Percentiles rank a stretch among this genome's conserved stretches.
phyloP scores from a whole-genome alignment of 2,888 invertebrate species.

The Hirtodrosophila histrioides region DNA sequence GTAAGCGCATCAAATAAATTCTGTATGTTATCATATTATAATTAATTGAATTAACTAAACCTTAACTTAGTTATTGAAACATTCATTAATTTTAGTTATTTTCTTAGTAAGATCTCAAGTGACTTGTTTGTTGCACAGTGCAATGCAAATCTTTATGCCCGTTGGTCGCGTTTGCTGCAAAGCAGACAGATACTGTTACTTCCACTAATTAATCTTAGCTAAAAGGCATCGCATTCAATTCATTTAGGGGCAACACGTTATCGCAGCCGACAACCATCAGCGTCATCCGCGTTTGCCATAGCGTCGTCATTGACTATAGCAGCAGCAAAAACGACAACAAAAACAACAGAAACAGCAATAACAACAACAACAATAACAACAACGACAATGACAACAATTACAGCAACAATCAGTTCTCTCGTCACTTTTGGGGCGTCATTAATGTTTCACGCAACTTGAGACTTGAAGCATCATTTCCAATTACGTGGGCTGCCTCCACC shows the following conservation, averaged over 20 bases:
- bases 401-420: conserved; percentile 33
- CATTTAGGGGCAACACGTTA: conserved; percentile 65
- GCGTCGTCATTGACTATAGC: conserved; percentile 23
- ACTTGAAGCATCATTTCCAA: conserved; percentile 74
- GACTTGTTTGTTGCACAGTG: conserved; percentile 37
- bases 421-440: conserved; percentile 46
- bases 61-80: no score
- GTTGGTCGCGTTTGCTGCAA: conserved; percentile 13
- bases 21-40: no score
- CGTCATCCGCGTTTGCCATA: conserved; percentile 41
- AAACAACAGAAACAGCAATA: not conserved
- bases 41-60: no score
- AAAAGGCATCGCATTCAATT: conserved; percentile 74
- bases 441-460: conserved; percentile 67
- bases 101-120: not conserved
- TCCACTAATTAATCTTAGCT: conserved; percentile 61
- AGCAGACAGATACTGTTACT: conserved; percentile 21
- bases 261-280: conserved; percentile 51
- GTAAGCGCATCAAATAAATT: no score
- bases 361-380: conserved; percentile 28
- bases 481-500: conserved; percentile 54
- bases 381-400: conserved; percentile 8
- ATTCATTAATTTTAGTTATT: not conserved
- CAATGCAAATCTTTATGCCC: conserved; percentile 23
- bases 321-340: conserved; percentile 5